Evolutionary conservation across 2,113 vertebrate genomes (phyloP), one percentile per base, ranked within the genome.

Genomic region (Chaenocephalus aceratus): DNA sequence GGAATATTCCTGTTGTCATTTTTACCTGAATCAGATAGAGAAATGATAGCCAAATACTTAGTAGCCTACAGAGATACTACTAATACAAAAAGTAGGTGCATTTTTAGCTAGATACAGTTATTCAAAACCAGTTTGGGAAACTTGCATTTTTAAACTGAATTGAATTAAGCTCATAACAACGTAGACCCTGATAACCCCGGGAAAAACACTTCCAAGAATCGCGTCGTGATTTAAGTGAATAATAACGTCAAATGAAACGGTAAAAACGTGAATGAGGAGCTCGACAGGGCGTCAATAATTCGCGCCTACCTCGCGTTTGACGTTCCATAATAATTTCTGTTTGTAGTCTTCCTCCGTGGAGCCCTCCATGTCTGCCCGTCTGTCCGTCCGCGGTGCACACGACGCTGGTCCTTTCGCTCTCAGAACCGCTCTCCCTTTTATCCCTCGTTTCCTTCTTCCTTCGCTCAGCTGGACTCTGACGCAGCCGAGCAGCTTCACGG

Each of bases 271-370:
- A 45, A 70, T 11, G 56, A 46, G 45, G 1, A 51, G 30, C 62
- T 15, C 51, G 41, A 6, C 16, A 36, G 58, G 70, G 65, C 76
- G 75, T 41, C 26, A 44, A 10, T 21, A 45, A 23, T 7, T 52
- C 11, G 46, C 34, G 83, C 93, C 76, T 94, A 97, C 97, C 96
- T 97, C 97, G 77, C 97, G 96, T 72, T 97, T 98, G 61, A 97
- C 97, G 93, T 95, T 97, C 97, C 97, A 97, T 61, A 98, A 91
- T 91, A 98, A 92, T 90, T 96, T 97, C 80, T 98, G 96, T 92
- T 97, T 97, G 87, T 93, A 90, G 45, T 96, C 96, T 83, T 96
- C 94, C 86, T 95, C 96, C 16, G 96, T 90, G 91, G 88, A 72
- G 75, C 95, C 95, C 92, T 96, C 96, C 96, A 97, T 97, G 89